These are phyloP conservation scores for Brachystomella parvula DNA, from an alignment of 1,140 invertebrate species.

Conservation along the genomic window DNA sequence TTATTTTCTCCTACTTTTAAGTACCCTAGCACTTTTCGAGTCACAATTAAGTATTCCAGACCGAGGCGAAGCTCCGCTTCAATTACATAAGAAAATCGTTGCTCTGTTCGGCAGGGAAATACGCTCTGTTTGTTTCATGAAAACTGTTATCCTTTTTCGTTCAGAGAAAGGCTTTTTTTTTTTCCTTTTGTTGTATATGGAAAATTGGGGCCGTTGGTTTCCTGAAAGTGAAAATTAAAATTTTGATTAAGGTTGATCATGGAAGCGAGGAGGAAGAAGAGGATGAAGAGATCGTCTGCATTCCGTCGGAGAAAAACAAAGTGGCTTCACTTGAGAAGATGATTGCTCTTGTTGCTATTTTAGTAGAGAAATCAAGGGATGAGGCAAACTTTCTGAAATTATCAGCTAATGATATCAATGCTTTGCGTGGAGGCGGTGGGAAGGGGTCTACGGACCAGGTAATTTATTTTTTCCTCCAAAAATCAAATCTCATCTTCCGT, in stretches of 20 bases:
- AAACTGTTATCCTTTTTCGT: too few species aligned
- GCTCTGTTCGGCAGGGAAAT: too few species aligned
- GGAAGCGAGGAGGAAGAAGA: conserved; percentile 71
- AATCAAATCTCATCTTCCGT: too few species aligned
- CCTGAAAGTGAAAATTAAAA: too few species aligned
- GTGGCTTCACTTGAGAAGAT: conserved; percentile 90
- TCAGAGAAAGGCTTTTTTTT: too few species aligned
- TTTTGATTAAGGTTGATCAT: conserved; percentile 27
- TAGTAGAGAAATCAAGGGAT: conserved; percentile 79
- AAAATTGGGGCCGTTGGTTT: too few species aligned
- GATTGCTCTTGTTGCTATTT: conserved; percentile 76
- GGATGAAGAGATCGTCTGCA: conserved; percentile 58
- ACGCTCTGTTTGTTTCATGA: too few species aligned
- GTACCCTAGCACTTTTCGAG: too few species aligned
- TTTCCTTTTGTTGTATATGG: neutral
- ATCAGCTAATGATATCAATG: conserved; percentile 66
- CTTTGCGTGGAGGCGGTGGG: conserved; percentile 61
- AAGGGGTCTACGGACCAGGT: conserved; percentile 10
- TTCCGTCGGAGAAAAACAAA: conserved; percentile 63
- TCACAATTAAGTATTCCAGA: neutral
- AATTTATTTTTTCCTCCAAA: too few species aligned
- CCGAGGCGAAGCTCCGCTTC: too few species aligned
- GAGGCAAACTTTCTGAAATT: conserved; percentile 65
- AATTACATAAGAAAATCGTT: too few species aligned
- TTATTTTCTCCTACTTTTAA: too few species aligned